Conservation (phyloP, 1,140 invertebrate species). For the Bombus affinis region DNA sequence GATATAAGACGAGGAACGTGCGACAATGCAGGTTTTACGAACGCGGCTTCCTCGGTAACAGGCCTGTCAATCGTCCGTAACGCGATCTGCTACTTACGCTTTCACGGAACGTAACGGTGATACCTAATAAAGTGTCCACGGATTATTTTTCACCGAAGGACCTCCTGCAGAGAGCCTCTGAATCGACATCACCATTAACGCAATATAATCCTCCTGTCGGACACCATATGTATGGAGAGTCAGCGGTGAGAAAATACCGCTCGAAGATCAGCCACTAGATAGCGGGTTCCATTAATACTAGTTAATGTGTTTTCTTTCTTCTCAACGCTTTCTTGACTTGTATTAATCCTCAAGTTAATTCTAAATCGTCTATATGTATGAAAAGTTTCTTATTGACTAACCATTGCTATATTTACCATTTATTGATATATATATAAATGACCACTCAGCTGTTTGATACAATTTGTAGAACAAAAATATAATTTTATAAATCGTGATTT, state of each 20-base stretch:
- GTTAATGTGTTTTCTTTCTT: no score
- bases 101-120: constrained; percentile 40
- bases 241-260: constrained; percentile 7
- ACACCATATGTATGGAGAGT: neutral
- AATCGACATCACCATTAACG: constrained; percentile 47
- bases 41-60: constrained; percentile 17
- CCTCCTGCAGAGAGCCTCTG: neutral
- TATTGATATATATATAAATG: no score
- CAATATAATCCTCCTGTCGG: constrained; percentile 41
- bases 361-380: no score
- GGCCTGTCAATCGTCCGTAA: constrained; percentile 44
- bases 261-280: neutral
- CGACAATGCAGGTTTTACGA: constrained; percentile 37
- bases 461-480: no score
- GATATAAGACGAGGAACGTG: constrained; percentile 35
- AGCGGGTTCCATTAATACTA: no score
- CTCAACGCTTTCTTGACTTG: no score
- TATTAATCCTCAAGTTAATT: no score
- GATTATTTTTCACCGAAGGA: constrained; percentile 45
- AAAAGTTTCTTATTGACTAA: no score
- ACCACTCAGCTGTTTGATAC: no score
- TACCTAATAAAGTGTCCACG: constrained; percentile 47
- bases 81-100: constrained; percentile 40
- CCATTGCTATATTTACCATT: no score
- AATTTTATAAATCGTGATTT: no score